Evolutionary conservation across 2,113 vertebrate genomes (phyloP).

Genomic region (Rhagologus leucostigma): DNA sequence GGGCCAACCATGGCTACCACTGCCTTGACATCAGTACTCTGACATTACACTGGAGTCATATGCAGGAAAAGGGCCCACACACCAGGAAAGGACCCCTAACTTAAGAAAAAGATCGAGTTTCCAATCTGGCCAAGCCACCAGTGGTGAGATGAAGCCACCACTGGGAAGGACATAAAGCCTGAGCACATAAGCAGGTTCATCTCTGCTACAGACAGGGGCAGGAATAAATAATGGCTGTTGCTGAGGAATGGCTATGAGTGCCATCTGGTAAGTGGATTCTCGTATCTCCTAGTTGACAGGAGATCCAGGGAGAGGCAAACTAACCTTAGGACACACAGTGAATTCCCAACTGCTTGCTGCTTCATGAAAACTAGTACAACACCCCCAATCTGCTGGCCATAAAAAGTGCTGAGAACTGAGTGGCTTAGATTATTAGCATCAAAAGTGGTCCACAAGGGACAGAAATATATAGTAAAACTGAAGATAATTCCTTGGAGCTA

Average conservation of each 20-base stretch:
- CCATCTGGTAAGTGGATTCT: background rate
- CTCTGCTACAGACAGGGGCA: background rate
- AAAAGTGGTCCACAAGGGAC: background rate
- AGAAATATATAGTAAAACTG: background rate
- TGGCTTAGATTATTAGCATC: slow-evolving; percentile 5
- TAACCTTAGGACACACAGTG: background rate
- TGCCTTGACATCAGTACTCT: background rate
- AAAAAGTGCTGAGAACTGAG: slow-evolving; percentile 1
- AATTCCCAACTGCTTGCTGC: background rate
- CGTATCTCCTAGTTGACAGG: background rate
- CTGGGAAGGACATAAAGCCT: background rate
- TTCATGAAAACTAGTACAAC: background rate
- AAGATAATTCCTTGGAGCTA: slow-evolving; percentile 34
- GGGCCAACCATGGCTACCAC: background rate
- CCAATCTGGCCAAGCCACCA: background rate
- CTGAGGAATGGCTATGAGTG: background rate
- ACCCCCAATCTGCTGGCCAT: background rate
- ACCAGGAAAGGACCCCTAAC: background rate
- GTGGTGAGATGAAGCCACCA: background rate
- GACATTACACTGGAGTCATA: background rate
- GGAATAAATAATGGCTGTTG: background rate
- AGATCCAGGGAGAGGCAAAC: background rate
- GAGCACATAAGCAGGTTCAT: background rate
- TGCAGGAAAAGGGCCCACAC: background rate
- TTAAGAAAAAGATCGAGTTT: background rate